These are phyloP conservation scores for Polydrusus pterygomalis DNA, from an alignment of 2,888 invertebrate genomes.

Conservation along the genomic window DNA sequence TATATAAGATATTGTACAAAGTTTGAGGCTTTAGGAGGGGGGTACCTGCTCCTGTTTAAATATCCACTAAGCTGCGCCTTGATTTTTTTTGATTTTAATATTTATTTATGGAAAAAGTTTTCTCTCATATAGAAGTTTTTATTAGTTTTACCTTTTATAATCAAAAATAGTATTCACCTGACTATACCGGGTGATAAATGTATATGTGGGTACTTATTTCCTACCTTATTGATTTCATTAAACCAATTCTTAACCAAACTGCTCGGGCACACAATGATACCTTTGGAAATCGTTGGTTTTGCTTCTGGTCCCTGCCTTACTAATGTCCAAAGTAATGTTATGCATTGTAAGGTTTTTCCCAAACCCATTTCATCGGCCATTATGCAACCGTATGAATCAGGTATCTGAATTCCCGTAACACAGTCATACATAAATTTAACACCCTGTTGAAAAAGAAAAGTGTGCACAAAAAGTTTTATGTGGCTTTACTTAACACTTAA, in stretches of 20 bases:
- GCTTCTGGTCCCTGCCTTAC: constrained; percentile 94
- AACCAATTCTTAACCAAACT: constrained; percentile 99
- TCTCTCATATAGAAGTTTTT: too few species aligned
- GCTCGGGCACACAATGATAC: constrained; percentile 96
- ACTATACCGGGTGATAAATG: too few species aligned
- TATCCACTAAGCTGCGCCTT: too few species aligned
- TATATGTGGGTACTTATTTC: background rate
- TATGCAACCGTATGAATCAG: constrained; percentile 93
- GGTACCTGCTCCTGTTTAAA: too few species aligned
- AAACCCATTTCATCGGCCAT: constrained; percentile 99
- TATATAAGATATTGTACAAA: too few species aligned
- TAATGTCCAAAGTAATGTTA: constrained; percentile 95
- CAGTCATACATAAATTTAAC: constrained; percentile 99
- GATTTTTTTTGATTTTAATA: too few species aligned
- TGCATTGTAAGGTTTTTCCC: constrained; percentile 98
- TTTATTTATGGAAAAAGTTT: too few species aligned
- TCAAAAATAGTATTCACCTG: too few species aligned
- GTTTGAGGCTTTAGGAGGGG: too few species aligned
- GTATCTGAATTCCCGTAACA: constrained; percentile 93
- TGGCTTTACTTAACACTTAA: background rate
- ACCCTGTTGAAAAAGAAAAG: constrained; percentile 76
- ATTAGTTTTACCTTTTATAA: too few species aligned
- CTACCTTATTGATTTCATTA: constrained; percentile 92
- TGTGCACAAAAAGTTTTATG: constrained; percentile 15
- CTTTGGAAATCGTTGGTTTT: constrained; percentile 92